These are phyloP conservation scores for Drosophila hamatofila DNA, from an alignment of 2,888 invertebrate genomes.

Conservation along the genomic window DNA sequence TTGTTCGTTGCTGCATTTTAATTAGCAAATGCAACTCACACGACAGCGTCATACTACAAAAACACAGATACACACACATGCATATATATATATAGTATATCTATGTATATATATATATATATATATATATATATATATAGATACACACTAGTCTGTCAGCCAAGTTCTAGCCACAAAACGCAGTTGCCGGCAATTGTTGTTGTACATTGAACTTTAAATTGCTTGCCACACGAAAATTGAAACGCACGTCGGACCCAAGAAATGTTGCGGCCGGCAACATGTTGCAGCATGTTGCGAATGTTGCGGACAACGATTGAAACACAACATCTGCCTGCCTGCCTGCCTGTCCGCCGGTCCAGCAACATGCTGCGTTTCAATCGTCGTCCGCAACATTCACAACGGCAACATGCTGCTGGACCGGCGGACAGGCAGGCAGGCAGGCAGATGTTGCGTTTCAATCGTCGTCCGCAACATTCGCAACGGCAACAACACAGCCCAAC, in stretches of 20 bases:
- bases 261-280: constrained; percentile 37
- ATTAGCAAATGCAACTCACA: constrained; percentile 66
- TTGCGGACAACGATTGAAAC: too few relatives aligned
- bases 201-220: constrained; percentile 67
- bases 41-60: constrained; percentile 34
- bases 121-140: background rate
- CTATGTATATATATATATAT: background rate
- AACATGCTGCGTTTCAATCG: constrained; percentile 40
- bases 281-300: constrained; percentile 19
- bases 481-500: constrained; percentile 15
- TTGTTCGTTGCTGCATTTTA: constrained; percentile 59
- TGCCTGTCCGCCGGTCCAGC: too few relatives aligned
- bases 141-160: background rate
- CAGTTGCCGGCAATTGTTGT: constrained; percentile 53
- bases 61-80: background rate
- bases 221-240: constrained; percentile 57
- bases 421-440: too few relatives aligned
- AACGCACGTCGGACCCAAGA: constrained; percentile 40
- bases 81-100: constrained; percentile 11
- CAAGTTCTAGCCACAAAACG: constrained; percentile 46
- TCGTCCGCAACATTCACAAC: constrained; percentile 44
- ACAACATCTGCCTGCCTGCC: too few relatives aligned
- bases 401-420: too few relatives aligned
- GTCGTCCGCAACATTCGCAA: constrained; percentile 43
- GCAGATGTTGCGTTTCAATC: constrained; percentile 32